Evolutionary conservation across 2,113 vertebrate species (phyloP), one percentile per base, ranked within the genome.

Genomic region (Eulacestoma nigropectus): DNA sequence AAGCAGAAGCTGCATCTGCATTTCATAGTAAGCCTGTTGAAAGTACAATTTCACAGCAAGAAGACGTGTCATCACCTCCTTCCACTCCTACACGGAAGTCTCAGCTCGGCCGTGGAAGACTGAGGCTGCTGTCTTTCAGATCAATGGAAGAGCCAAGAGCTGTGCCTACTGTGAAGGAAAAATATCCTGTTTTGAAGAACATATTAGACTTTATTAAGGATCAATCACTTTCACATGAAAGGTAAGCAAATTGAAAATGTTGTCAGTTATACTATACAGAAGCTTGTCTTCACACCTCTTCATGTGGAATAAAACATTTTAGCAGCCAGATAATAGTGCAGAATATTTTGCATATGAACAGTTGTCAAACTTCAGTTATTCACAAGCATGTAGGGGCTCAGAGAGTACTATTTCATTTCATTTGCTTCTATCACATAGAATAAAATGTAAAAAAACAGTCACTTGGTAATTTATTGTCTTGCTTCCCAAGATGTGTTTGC

Each of bases 101-200:
- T 10, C 98, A 98, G 7, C 99, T 99, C 64, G 98, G 97, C 81
- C 98, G 99, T 27, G 99, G 99, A 10, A 98, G 99, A 26, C 97
- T 99, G 9, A 98, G 99, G 81, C 98, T 99, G 42, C 98, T 99
- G n/a, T 99, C 99, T 7, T 99, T 98, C 94, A 97, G 99, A 60
- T 99, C 99, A 1, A 87, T 99, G 96, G 99, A 99, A 60, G 99
- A 99, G 89, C 97, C 98, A 7, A 98, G 97, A 53, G 72, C 97
- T 33, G 74, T 95, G 35, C 98, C 98, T 10, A 98, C 98, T 8
- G 96, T 99, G 44, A 99, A 99, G 88, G 99, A 99, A 76, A 98
- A 98, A 84, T 98, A 99, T 46, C 99, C 98, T 0, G 92, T 99
- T 16, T 92, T 99, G 91, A 99, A 98, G 94, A 98, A 98, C 70